Percentiles rank a stretch among this genome's conserved stretches.
phyloP scores from a whole-genome alignment of 2,113 vertebrate genomes.

The Serinus canaria region DNA sequence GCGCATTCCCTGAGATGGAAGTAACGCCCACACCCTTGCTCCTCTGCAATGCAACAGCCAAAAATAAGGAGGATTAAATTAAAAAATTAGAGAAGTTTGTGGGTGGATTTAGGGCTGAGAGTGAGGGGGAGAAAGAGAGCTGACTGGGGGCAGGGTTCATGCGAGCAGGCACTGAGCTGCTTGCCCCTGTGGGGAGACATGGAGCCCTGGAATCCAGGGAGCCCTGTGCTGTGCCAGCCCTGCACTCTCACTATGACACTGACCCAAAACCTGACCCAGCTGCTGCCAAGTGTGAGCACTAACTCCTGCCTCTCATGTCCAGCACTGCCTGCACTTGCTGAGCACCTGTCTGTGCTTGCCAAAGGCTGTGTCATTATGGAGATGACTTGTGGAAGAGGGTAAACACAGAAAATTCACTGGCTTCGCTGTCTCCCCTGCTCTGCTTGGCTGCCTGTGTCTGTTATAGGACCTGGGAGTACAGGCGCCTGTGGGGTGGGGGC shows the following conservation, averaged over 20 bases:
- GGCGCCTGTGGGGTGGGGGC: accelerated
- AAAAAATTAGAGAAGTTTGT: slow-evolving; percentile 28
- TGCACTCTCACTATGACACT: neutral
- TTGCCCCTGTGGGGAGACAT: neutral
- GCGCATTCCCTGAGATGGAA: slow-evolving; percentile 31
- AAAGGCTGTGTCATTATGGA: neutral
- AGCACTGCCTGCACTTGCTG: neutral
- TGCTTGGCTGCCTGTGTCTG: neutral
- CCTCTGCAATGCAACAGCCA: slow-evolving; percentile 29
- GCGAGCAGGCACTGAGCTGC: neutral
- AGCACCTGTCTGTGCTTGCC: neutral
- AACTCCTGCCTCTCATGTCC: neutral
- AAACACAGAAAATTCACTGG: neutral
- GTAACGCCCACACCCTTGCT: slow-evolving; percentile 9
- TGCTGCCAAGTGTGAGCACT: neutral
- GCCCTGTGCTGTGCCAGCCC: neutral
- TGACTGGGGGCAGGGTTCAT: neutral
- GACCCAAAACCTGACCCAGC: neutral
- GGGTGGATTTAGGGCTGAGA: slow-evolving; percentile 49
- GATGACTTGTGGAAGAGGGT: neutral
- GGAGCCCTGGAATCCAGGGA: neutral
- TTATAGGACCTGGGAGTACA: neutral
- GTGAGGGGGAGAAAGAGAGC: neutral
- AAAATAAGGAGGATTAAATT: slow-evolving; percentile 52
- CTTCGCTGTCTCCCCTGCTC: neutral